phyloP scores from a whole-genome alignment of 2,888 invertebrate genomes.

The Sepiola atlantica region DNA sequence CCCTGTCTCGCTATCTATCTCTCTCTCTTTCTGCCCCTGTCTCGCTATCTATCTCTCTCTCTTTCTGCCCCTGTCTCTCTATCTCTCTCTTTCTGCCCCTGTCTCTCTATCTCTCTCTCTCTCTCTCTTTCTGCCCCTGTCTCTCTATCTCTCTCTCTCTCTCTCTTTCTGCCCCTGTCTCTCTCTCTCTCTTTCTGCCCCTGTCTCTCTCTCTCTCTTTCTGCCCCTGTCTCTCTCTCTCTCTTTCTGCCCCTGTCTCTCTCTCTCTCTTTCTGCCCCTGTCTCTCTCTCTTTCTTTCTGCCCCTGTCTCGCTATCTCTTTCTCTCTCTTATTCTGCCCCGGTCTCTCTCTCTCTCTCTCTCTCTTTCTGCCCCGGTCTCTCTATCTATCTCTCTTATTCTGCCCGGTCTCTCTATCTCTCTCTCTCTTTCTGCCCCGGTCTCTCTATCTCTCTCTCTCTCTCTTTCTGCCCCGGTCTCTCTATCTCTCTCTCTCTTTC shows the following conservation, averaged over 20 bases:
- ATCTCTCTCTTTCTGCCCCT: background rate
- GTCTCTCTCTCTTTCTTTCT: background rate
- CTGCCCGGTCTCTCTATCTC: too few species aligned
- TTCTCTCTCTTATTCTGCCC: background rate
- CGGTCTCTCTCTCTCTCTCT: background rate
- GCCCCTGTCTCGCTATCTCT: background rate
- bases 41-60: background rate
- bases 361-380: background rate
- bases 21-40: background rate
- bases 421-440: background rate
- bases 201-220: background rate
- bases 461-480: too few species aligned
- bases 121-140: background rate
- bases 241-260: background rate
- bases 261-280: background rate
- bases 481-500: too few species aligned
- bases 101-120: background rate
- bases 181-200: too few species aligned
- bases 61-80: background rate
- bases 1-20: background rate
- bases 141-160: background rate
- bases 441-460: background rate
- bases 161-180: background rate
- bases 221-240: background rate
- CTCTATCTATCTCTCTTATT: rapidly evolving